phyloP scores from a whole-genome alignment of 2,888 invertebrate species.

The Notodonta dromedarius region DNA sequence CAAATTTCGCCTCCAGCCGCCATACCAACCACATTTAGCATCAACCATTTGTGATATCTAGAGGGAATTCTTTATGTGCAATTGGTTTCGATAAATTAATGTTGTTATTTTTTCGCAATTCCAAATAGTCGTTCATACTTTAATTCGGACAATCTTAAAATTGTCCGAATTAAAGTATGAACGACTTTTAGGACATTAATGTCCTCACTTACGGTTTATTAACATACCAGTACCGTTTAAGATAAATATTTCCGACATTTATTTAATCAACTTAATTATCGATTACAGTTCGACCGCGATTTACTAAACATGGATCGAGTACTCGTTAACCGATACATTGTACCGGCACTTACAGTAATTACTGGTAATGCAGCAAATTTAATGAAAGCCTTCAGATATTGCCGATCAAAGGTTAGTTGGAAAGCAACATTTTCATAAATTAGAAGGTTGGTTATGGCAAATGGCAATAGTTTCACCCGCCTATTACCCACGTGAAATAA shows the following conservation, averaged over 20 bases:
- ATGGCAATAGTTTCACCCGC: background rate
- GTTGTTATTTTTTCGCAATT: no score
- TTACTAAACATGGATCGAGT: slow-evolving; percentile 20
- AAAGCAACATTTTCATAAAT: background rate
- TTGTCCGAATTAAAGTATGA: no score
- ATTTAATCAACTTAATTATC: slow-evolving; percentile 20
- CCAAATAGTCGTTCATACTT: no score
- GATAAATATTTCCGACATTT: background rate
- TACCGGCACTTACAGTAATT: slow-evolving; percentile 22
- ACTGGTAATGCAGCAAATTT: slow-evolving; percentile 20
- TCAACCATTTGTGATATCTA: no score
- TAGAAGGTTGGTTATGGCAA: background rate
- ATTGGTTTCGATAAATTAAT: no score
- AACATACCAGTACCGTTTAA: background rate
- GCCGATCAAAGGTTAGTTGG: slow-evolving; percentile 3
- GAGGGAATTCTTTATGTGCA: no score
- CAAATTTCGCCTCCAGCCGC: no score
- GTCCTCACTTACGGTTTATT: background rate
- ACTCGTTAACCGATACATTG: slow-evolving; percentile 28
- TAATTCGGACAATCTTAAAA: no score
- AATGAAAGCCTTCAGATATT: slow-evolving; percentile 14
- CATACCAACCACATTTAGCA: no score
- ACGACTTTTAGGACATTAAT: no score
- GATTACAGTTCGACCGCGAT: slow-evolving; percentile 13
- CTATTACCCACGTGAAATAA: background rate